phyloP scores from a whole-genome alignment of 2,888 invertebrate species.

The Chironomus riparius region DNA sequence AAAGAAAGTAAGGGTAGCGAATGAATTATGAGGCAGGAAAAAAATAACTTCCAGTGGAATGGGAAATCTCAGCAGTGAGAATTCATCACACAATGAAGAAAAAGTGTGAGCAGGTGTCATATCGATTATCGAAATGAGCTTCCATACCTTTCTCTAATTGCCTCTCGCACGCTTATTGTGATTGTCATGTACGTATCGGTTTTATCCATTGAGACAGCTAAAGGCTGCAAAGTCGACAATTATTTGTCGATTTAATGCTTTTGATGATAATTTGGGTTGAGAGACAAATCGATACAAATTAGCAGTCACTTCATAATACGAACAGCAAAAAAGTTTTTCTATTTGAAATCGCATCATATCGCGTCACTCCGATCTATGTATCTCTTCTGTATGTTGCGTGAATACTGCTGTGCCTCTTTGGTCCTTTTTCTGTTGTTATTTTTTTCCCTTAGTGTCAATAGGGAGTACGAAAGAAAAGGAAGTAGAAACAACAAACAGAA shows the following conservation, averaged over 20 bases:
- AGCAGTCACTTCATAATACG: not conserved
- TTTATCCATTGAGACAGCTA: not conserved
- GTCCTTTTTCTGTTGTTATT: too few species aligned
- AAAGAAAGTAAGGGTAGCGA: not conserved
- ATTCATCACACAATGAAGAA: not conserved
- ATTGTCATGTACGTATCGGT: not conserved
- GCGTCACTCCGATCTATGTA: too few species aligned
- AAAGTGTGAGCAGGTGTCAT: constrained; percentile 13
- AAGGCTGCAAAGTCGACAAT: not conserved
- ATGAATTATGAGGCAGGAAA: not conserved
- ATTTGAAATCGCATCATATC: too few species aligned
- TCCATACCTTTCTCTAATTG: not conserved
- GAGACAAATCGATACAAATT: constrained; percentile 17
- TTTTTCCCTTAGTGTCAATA: not conserved
- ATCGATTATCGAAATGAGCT: constrained; percentile 3
- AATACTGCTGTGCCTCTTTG: too few species aligned
- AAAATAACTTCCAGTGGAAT: too few species aligned
- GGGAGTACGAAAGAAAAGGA: not conserved
- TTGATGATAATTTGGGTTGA: not conserved
- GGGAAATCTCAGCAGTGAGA: not conserved
- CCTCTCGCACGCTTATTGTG: not conserved
- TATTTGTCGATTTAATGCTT: not conserved
- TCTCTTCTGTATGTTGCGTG: too few species aligned
- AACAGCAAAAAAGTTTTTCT: not conserved
- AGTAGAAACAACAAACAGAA: too few species aligned